Percentiles rank a stretch among this genome's conserved stretches.
Evolutionary conservation across 2,113 vertebrate genomes (phyloP).

Genomic region (Pachycephala philippinensis): DNA sequence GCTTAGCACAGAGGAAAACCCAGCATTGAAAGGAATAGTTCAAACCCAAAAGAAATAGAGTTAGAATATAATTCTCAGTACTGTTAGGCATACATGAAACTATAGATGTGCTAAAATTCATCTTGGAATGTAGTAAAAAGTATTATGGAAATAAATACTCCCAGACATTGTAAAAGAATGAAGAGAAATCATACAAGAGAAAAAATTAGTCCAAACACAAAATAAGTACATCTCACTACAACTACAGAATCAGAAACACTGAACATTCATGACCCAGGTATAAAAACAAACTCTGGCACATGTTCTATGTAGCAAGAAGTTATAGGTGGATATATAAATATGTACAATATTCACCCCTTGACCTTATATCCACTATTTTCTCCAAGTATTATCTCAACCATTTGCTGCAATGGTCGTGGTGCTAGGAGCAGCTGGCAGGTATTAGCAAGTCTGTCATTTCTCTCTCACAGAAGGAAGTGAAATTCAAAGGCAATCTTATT

Average conservation of each 20-base stretch:
- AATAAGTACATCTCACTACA: neutral
- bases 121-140: neutral
- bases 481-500: neutral
- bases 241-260: neutral
- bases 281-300: neutral
- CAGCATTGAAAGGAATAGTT: neutral
- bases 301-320: neutral
- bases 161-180: neutral
- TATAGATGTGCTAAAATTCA: neutral
- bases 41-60: neutral
- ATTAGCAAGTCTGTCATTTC: neutral
- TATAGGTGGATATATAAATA: neutral
- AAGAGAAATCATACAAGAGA: neutral
- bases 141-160: neutral
- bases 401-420: neutral
- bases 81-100: neutral
- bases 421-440: neutral
- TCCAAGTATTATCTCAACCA: neutral
- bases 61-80: neutral
- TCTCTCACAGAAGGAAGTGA: neutral
- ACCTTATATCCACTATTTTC: neutral
- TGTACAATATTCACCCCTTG: neutral
- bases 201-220: neutral
- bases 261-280: neutral
- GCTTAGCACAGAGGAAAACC: neutral